Percentiles rank a stretch among this genome's conserved stretches.
Evolutionary conservation across 2,888 invertebrate species (phyloP).

Genomic region (Lampropteryx suffumata): DNA sequence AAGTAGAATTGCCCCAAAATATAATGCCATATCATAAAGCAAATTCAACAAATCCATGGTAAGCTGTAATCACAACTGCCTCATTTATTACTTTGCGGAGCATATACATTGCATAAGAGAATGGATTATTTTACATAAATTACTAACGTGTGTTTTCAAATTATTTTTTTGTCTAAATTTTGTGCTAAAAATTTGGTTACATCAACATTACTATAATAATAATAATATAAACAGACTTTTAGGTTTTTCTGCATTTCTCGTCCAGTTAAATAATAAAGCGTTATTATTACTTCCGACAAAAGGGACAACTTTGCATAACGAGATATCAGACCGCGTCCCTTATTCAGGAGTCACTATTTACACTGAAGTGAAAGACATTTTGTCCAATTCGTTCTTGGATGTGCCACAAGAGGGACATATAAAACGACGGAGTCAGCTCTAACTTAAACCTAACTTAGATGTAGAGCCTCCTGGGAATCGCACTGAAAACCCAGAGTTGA

Average conservation of each 20-base stretch:
- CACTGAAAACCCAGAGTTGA: conserved; percentile 54
- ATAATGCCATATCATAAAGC: no score
- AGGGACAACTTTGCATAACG: conserved; percentile 19
- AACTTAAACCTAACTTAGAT: conserved; percentile 71
- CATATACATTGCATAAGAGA: no score
- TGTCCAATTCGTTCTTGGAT: conserved; percentile 50
- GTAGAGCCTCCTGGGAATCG: conserved; percentile 57
- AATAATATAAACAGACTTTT: no score
- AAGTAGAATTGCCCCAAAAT: no score
- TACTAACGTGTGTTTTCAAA: no score
- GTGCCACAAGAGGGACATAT: conserved; percentile 63
- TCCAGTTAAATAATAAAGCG: conserved; percentile 1
- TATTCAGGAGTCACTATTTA: conserved; percentile 39
- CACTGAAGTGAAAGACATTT: conserved; percentile 40
- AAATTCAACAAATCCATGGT: no score
- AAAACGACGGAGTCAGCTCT: conserved; percentile 55
- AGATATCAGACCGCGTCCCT: conserved; percentile 23
- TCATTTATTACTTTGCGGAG: no score
- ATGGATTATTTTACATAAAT: no score
- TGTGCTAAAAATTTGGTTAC: no score
- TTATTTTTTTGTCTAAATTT: no score
- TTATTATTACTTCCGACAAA: conserved; percentile 1
- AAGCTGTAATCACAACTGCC: no score
- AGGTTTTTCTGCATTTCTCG: not conserved
- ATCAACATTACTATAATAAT: no score